phyloP scores from a whole-genome alignment of 2,888 invertebrate species.

The Hedychridium roseum region DNA sequence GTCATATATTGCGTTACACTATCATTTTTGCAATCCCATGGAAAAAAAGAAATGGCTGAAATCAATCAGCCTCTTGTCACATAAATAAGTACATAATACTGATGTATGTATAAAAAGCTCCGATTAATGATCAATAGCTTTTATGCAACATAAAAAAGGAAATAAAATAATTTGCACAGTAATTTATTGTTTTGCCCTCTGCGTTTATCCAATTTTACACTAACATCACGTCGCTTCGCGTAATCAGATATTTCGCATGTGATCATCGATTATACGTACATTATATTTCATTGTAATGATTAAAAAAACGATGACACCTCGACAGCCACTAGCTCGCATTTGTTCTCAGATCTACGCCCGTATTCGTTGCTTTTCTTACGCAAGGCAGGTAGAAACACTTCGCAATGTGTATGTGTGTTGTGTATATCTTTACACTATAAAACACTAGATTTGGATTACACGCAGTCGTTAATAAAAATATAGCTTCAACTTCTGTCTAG shows the following conservation, averaged over 20 bases:
- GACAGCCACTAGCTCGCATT: no score
- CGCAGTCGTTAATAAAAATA: constrained; percentile 38
- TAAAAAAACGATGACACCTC: no score
- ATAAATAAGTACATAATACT: no score
- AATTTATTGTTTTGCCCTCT: constrained; percentile 13
- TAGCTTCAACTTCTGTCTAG: constrained; percentile 32
- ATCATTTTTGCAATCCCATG: no score
- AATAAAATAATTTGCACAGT: constrained; percentile 15
- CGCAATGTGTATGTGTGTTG: constrained; percentile 13
- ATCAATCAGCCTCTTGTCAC: no score
- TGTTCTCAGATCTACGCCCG: no score
- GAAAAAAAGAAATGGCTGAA: no score
- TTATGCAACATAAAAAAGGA: constrained; percentile 4
- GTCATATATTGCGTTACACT: no score
- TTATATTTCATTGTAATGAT: no score
- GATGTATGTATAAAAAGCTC: no score
- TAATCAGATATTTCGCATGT: constrained; percentile 1
- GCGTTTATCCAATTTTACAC: background rate
- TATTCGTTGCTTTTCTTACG: no score
- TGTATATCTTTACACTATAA: constrained; percentile 26
- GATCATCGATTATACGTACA: no score
- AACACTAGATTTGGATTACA: constrained; percentile 29
- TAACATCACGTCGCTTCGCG: background rate
- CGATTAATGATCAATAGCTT: constrained; percentile 1
- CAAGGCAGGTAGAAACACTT: constrained; percentile 28